Evolutionary conservation across 2,797 vertebrate species (phyloP).

Genomic region (Molossus molossus): DNA sequence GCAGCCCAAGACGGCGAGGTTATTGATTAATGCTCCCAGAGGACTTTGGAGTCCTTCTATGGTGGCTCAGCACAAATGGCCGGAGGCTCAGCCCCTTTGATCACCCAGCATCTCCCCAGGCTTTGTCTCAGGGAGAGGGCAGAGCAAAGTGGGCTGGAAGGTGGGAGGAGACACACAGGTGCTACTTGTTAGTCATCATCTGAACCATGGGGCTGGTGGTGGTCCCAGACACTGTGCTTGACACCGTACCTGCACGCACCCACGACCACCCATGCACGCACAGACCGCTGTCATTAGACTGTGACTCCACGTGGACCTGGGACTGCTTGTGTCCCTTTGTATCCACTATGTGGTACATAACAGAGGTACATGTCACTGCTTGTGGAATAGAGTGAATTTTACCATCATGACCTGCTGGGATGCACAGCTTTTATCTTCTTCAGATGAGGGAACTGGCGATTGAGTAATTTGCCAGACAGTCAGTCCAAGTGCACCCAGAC

Average conservation of each 20-base stretch:
- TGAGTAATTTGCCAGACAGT: not conserved
- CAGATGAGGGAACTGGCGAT: not conserved
- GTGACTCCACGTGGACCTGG: fast-evolving
- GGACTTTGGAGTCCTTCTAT: not conserved
- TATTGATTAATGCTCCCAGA: not conserved
- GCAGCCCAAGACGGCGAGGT: not conserved
- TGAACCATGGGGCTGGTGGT: no score
- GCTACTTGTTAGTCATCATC: not conserved
- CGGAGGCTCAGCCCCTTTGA: not conserved
- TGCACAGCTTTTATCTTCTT: not conserved
- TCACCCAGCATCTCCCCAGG: not conserved
- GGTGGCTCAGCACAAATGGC: fast-evolving
- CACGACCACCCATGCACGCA: fast-evolving
- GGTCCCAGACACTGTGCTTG: no score
- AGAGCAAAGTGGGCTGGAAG: not conserved
- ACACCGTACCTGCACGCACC: no score
- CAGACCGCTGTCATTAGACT: not conserved
- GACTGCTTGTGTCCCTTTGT: not conserved
- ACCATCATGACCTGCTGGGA: not conserved
- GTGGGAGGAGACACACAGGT: no score
- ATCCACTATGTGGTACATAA: not conserved
- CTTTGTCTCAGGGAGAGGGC: not conserved
- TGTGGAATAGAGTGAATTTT: not conserved
- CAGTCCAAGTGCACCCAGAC: not conserved
- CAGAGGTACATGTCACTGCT: not conserved